These are phyloP conservation scores for Corythornis vintsioides DNA, from an alignment of 2,113 vertebrate genomes.

Conservation along the genomic window DNA sequence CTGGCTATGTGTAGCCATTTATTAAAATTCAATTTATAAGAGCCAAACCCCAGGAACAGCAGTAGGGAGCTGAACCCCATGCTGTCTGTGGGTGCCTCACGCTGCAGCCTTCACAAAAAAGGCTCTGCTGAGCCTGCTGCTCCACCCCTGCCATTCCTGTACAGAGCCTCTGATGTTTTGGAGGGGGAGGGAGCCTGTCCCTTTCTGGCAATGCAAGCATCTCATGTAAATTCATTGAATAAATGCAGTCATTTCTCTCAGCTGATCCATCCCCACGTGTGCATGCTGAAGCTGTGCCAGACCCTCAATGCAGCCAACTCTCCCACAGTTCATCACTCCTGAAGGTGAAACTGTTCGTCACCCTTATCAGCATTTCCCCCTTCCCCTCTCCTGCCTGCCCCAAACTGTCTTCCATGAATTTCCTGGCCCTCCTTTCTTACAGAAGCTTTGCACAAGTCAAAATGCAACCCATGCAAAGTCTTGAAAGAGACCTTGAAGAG, in stretches of 20 bases:
- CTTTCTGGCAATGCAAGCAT: conserved; percentile 17
- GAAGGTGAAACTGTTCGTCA: conserved; percentile 54
- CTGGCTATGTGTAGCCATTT: background rate
- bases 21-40: background rate
- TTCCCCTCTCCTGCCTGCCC: background rate
- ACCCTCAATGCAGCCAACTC: conserved; percentile 52
- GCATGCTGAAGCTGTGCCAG: conserved; percentile 46
- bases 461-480: background rate
- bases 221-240: conserved; percentile 72
- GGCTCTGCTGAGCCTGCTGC: background rate
- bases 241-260: conserved; percentile 69
- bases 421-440: background rate
- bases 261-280: conserved; percentile 64
- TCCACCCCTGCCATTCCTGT: background rate
- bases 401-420: background rate
- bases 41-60: background rate
- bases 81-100: background rate
- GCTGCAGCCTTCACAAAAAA: background rate
- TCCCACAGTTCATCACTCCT: conserved; percentile 58
- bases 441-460: background rate
- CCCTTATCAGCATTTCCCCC: conserved; percentile 8
- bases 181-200: background rate
- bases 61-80: background rate
- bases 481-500: conserved; percentile 43
- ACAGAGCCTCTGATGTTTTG: background rate